Evolutionary conservation across 2,888 invertebrate species (phyloP).

Genomic region (Bursaphelenchus okinawaensis): DNA sequence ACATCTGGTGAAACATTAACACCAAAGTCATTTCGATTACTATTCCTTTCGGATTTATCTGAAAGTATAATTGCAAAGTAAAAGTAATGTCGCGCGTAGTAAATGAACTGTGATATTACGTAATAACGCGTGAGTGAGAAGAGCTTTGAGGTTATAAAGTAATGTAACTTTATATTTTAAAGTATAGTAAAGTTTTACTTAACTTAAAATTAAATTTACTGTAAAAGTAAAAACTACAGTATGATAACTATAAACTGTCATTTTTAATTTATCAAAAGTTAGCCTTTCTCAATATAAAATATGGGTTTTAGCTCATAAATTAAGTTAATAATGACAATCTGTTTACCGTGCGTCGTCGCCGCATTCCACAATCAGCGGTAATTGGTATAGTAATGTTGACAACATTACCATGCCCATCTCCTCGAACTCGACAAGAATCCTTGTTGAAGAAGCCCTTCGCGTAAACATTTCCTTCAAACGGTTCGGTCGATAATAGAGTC

Average conservation of each 20-base stretch:
- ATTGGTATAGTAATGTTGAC: conserved; percentile 43
- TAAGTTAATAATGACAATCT: no score
- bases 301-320: no score
- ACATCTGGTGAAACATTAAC: conserved; percentile 50
- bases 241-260: no score
- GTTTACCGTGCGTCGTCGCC: conserved; percentile 37
- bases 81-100: background rate
- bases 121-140: no score
- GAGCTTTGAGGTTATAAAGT: background rate
- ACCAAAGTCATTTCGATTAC: conserved; percentile 47
- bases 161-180: no score
- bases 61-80: background rate
- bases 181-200: no score
- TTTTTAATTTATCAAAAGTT: no score
- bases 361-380: conserved; percentile 44
- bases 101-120: background rate
- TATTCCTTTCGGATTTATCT: conserved; percentile 43
- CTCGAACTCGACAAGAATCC: conserved; percentile 37
- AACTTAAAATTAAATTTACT: no score
- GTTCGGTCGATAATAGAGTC: conserved; percentile 29
- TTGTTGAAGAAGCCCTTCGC: conserved; percentile 45
- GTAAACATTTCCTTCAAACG: conserved; percentile 45
- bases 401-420: conserved; percentile 29
- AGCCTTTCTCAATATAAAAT: no score
- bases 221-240: no score